Percentiles rank a stretch among this genome's conserved stretches.
Evolutionary conservation across 2,888 invertebrate genomes (phyloP).

Genomic region (Macaria liturata): DNA sequence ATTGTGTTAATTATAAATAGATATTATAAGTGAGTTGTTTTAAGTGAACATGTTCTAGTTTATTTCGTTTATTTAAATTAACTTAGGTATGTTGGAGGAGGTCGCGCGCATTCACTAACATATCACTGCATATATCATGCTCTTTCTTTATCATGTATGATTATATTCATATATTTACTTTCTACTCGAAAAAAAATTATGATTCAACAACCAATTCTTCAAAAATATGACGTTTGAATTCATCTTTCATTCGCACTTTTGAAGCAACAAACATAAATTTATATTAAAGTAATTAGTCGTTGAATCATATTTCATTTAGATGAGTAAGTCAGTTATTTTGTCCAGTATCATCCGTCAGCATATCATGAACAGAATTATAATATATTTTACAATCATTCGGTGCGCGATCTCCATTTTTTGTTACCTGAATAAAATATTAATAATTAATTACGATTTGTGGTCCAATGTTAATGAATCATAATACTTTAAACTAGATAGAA

Average conservation of each 20-base stretch:
- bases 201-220: too few species aligned
- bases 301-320: too few species aligned
- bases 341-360: conserved; percentile 50
- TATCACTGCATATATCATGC: conserved; percentile 48
- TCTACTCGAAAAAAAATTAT: too few species aligned
- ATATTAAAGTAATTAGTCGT: background rate
- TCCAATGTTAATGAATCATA: conserved; percentile 82
- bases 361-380: conserved; percentile 53
- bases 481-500: conserved; percentile 77
- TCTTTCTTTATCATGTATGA: too few species aligned
- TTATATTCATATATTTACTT: too few species aligned
- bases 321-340: too few species aligned
- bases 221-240: too few species aligned
- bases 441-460: conserved; percentile 81
- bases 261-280: background rate
- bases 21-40: conserved; percentile 73
- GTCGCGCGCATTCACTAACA: conserved; percentile 53
- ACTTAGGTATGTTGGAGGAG: conserved; percentile 68
- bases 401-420: conserved; percentile 72
- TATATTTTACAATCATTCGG: conserved; percentile 26
- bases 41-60: conserved; percentile 74
- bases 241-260: too few species aligned
- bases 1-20: conserved; percentile 75
- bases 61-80: conserved; percentile 77
- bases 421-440: conserved; percentile 82